A percentile compares a stretch with the other conserved stretches of the same genome.
Conservation (phyloP, 1,140 invertebrate species). For the Conopomorpha cramerella region DNA sequence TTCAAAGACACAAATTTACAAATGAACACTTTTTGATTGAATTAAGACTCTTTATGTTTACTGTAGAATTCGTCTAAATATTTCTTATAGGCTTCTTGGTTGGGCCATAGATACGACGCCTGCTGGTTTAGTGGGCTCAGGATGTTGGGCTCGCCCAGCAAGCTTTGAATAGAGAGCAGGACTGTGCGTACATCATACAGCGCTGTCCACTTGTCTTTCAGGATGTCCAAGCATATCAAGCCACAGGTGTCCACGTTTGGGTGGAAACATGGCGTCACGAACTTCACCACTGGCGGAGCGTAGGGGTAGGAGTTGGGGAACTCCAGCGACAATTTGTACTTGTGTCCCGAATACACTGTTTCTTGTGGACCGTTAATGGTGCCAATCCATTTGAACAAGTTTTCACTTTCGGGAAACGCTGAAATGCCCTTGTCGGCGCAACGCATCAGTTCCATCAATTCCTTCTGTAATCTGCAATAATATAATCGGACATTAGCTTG, state of each 20-base stretch:
- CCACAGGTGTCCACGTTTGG: conserved; percentile 94
- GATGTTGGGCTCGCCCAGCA: conserved; percentile 93
- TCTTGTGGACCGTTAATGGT: conserved; percentile 88
- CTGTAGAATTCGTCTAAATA: conserved; percentile 67
- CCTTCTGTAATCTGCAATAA: conserved; percentile 78
- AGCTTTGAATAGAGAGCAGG: conserved; percentile 90
- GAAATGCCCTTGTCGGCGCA: conserved; percentile 89
- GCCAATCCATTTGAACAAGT: conserved; percentile 95
- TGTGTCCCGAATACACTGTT: conserved; percentile 88
- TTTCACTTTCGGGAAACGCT: conserved; percentile 95
- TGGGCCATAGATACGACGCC: conserved; percentile 89
- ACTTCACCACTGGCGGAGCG: conserved; percentile 88
- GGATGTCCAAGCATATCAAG: conserved; percentile 95
- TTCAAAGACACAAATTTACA: conserved; percentile 1
- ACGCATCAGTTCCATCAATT: conserved; percentile 85
- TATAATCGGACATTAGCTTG: no score
- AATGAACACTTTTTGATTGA: conserved; percentile 12
- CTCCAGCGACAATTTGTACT: conserved; percentile 86
- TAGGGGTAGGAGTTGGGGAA: conserved; percentile 96
- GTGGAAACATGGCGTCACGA: conserved; percentile 92
- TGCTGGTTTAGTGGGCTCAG: conserved; percentile 90
- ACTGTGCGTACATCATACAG: conserved; percentile 94
- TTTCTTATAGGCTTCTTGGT: conserved; percentile 85
- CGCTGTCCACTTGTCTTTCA: conserved; percentile 98
- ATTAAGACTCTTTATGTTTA: conserved; percentile 64